phyloP scores from a whole-genome alignment of 23 tunicate genomes.

The Ciona savignyi region DNA sequence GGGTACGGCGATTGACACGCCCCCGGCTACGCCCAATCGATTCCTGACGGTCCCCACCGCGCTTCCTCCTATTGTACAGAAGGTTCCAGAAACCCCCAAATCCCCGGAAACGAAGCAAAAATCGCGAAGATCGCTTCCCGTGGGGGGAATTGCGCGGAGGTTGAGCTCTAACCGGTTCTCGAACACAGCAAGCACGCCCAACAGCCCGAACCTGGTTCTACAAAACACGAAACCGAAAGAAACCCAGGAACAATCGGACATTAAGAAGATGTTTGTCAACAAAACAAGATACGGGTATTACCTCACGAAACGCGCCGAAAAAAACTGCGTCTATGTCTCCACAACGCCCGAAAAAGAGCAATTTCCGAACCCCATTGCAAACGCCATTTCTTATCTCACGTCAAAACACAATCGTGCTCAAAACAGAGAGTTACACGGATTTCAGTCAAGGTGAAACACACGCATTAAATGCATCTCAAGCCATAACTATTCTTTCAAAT shows the following conservation, averaged over 20 bases:
- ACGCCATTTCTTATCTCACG: constrained; percentile 51
- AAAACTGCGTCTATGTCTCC: neutral
- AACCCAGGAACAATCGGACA: neutral
- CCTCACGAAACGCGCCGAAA: constrained; percentile 5
- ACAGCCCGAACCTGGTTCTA: neutral
- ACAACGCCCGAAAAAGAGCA: constrained; percentile 32
- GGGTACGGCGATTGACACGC: neutral
- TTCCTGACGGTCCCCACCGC: constrained; percentile 9
- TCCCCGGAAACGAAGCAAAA: neutral
- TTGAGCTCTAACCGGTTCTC: neutral
- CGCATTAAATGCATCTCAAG: too few relatives aligned
- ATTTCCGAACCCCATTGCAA: constrained; percentile 54
- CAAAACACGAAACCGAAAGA: neutral
- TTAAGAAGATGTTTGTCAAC: constrained; percentile 6
- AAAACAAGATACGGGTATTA: constrained; percentile 17
- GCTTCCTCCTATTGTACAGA: constrained; percentile 15
- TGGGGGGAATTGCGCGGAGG: neutral
- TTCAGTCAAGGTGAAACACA: neutral
- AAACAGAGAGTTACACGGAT: too few relatives aligned
- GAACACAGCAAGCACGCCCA: neutral
- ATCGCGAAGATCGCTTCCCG: neutral
- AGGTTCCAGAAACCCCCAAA: neutral
- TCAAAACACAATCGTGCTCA: constrained; percentile 19
- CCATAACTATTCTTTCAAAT: too few relatives aligned
- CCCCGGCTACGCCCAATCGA: neutral